Evolutionary conservation across 2,888 invertebrate species (phyloP), one percentile per base, ranked within the genome.

Genomic region (Phengaris alcon): DNA sequence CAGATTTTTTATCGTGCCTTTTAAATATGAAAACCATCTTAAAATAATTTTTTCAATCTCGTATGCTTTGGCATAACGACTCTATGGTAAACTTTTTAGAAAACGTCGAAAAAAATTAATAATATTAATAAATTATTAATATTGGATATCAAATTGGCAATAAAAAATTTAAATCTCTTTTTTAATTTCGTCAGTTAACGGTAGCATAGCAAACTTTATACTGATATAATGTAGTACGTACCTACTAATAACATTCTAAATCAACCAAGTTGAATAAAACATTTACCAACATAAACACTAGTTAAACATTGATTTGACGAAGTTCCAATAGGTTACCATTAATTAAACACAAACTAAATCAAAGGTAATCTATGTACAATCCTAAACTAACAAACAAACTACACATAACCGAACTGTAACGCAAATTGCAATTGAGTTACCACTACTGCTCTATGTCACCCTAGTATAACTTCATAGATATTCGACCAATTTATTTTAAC

Each of bases 301-400:
- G 12, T 54, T 55, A 12, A 64, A 35, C 64, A 35, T 64, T 13
- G 64, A 35, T 64, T 64, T 35, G 64, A 64, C 64, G 35, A 64
- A 64, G 9, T 64, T 64, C 35, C 64, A 64, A 35, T 64, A 22
- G 68, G 8, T 51, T 15, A 6, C 52, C 72, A 72, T 15, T 52
- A 72, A 54, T 22, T 12, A 72, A 72, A 72, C 72, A 68, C 13
- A 72, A n/a, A 72, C 52, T 54, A 35, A 72, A 44, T 72, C 72
- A 52, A 54, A 72, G 72, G 54, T 72, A 72, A 72, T 72, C 52
- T 51, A 35, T 72, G 54, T 52, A 54, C 54, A 52, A 54, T 54
- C 72, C 72, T 54, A 72, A 72, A 72, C 54, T 13, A 22, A 72
- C 72, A 72, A 72, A 72, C 52, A 54, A 13, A 15, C 15, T 51